These are phyloP conservation scores for Tetraodon nigroviridis DNA, from an alignment of 2,113 vertebrate genomes.

Conservation along the genomic window DNA sequence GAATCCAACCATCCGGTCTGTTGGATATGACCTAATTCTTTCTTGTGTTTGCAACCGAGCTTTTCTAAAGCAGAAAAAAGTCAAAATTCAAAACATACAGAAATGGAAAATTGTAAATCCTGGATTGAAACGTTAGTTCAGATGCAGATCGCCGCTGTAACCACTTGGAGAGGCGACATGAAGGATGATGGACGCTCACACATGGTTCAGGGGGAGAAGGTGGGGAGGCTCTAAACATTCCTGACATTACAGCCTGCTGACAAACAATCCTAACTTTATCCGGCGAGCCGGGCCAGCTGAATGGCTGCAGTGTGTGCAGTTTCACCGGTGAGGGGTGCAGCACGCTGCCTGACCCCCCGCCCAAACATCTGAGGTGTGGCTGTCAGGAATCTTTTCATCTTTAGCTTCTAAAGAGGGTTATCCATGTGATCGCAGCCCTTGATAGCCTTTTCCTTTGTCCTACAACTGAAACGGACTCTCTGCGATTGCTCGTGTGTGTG, in stretches of 20 bases:
- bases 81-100: too few species aligned
- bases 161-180: conserved; percentile 30
- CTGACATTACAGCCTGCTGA: conserved; percentile 75
- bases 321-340: conserved; percentile 59
- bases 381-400: not conserved
- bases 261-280: conserved; percentile 83
- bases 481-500: conserved; percentile 19
- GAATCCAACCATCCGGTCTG: too few species aligned
- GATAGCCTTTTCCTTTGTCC: too few species aligned
- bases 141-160: too few species aligned
- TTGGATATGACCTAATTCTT: conserved; percentile 26
- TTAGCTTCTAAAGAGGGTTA: not conserved
- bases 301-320: conserved; percentile 76
- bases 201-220: conserved; percentile 19
- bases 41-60: too few species aligned
- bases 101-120: too few species aligned
- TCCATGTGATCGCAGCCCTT: too few species aligned
- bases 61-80: too few species aligned
- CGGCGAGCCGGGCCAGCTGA: conserved; percentile 65
- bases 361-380: conserved; percentile 57
- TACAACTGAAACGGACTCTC: too few species aligned
- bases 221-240: conserved; percentile 69
- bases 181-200: conserved; percentile 49
- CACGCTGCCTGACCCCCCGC: conserved; percentile 34
- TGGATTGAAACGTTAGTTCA: too few species aligned